Percentiles rank a stretch among this genome's conserved stretches.
Conservation (phyloP, 2,113 vertebrate genomes). For the Rhea pennata region DNA sequence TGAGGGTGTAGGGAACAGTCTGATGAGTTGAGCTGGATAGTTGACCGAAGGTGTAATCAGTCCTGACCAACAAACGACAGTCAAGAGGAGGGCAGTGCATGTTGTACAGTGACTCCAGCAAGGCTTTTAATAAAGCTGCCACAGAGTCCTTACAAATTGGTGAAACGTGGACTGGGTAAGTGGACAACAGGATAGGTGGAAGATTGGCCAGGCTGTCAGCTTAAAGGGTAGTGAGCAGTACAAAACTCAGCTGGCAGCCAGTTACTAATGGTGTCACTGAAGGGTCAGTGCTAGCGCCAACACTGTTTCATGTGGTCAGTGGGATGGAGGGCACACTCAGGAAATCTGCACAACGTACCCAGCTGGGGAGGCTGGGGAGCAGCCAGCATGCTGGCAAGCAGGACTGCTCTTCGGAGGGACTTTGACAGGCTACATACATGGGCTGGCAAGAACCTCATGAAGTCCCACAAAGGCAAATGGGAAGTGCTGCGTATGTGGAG, state of each 20-base stretch:
- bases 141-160: neutral
- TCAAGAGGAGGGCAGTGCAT: neutral
- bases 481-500: too few species aligned
- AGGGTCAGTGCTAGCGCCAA: neutral
- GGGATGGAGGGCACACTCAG: neutral
- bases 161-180: neutral
- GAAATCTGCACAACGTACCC: neutral
- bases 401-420: too few species aligned
- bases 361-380: too few species aligned
- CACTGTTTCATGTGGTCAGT: neutral
- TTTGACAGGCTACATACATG: too few species aligned
- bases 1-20: neutral
- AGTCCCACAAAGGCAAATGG: too few species aligned
- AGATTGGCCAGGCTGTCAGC: neutral
- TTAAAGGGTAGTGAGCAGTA: neutral
- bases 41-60: neutral
- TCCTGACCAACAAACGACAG: neutral
- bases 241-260: neutral
- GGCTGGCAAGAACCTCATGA: too few species aligned
- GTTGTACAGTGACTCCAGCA: neutral
- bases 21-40: neutral
- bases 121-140: neutral
- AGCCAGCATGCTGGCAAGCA: too few species aligned
- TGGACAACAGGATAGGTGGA: too few species aligned
- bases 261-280: neutral